Evolutionary conservation across 2,113 vertebrate genomes (phyloP), one percentile per base, ranked within the genome.

Genomic region (Phylloscopus trochilus): DNA sequence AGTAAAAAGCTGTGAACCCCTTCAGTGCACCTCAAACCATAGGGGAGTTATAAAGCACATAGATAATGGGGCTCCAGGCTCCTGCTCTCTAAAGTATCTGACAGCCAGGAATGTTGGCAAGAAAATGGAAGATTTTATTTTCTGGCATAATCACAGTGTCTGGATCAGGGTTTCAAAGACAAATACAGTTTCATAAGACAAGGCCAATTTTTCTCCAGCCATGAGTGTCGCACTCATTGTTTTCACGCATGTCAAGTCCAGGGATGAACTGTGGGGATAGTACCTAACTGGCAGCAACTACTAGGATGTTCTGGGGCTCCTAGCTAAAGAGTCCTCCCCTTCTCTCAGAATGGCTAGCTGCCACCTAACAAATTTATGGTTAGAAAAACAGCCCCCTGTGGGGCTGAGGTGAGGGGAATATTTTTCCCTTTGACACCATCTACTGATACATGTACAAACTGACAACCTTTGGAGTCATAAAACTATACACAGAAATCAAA

Each of bases 1-100:
- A 89, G n/a, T 70, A 59, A 83, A 92, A 86, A 92, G 31, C 47
- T 90, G 92, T 74, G 70, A 93, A 81, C 10, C 56, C 23, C 73
- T 89, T 60, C 76, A 72, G 41, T 75, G 62, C 74, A 62, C 44
- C 26, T 95, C 82, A 78, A 39, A 30, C 28, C 83, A n/a, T 2
- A 41, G 11, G 46, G 14, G 73, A 78, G 26, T 26, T 75, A 58
- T 49, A 88, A 83, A 87, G 35, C 37, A 58, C 56, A 52, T 0
- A 52, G 60, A 56, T 78, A 85, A 77, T 74, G 55, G 28, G 73
- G 49, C 76, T 90, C 79, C 73, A 68, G 83, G 19, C 60, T 93
- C 62, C 62, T 53, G 41, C 52, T 64, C 9, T 75, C 86, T 91
- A 27, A 89, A 93, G 41, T 37, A 78, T 81, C 79, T 72, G 68